These are phyloP conservation scores for Drosophila prostipennis DNA, from an alignment of 2,888 invertebrate genomes.

Conservation along the genomic window DNA sequence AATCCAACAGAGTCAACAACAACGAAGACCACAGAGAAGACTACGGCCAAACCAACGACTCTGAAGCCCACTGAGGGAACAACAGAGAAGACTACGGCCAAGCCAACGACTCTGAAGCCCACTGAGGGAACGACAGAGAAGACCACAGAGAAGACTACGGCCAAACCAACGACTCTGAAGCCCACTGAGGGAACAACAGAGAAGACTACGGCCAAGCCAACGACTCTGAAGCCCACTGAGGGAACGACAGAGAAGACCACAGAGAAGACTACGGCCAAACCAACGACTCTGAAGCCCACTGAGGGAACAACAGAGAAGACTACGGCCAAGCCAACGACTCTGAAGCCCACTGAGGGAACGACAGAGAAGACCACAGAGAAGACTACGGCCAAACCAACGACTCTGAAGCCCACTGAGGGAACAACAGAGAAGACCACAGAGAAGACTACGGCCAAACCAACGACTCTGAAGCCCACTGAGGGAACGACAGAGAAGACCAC, in stretches of 20 bases:
- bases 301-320: no score
- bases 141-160: background rate
- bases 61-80: background rate
- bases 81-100: no score
- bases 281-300: conserved; percentile 6
- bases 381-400: background rate
- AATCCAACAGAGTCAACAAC: background rate
- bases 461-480: background rate
- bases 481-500: background rate
- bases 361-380: background rate
- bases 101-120: background rate
- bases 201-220: no score
- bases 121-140: no score
- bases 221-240: background rate
- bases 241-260: no score
- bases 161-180: no score
- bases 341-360: no score
- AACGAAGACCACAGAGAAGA: background rate
- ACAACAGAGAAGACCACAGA: no score
- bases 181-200: no score
- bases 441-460: background rate
- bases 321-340: background rate
- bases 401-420: background rate
- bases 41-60: background rate
- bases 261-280: background rate